phyloP scores from a whole-genome alignment of 2,113 vertebrate species.

The Phylloscopus trochiloides region DNA sequence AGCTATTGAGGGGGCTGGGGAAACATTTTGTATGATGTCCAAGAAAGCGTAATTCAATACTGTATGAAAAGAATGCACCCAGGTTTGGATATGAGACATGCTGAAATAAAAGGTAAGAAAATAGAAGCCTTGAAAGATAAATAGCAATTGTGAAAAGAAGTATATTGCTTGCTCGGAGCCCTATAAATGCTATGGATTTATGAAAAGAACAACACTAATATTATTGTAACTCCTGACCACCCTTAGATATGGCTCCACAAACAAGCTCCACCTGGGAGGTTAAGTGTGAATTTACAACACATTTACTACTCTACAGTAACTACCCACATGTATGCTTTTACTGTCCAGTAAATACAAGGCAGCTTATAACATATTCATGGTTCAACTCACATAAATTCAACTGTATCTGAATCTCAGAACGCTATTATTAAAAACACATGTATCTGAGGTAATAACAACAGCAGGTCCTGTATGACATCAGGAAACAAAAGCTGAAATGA shows the following conservation, averaged over 20 bases:
- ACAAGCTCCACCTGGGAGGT: neutral
- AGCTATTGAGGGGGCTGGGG: fast-evolving
- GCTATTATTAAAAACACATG: conserved; percentile 48
- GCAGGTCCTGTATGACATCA: neutral
- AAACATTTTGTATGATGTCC: neutral
- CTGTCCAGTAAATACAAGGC: neutral
- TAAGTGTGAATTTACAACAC: neutral
- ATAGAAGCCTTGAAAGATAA: neutral
- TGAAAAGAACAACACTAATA: neutral
- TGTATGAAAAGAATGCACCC: neutral
- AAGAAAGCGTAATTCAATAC: neutral
- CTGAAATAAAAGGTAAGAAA: neutral
- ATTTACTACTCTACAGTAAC: neutral
- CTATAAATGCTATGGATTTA: neutral
- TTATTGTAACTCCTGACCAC: neutral
- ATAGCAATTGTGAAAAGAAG: neutral
- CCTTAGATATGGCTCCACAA: neutral
- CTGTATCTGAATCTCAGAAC: conserved; percentile 25
- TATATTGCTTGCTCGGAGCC: neutral
- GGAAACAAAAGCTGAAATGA: conserved; percentile 25
- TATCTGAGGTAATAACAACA: neutral
- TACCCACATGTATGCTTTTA: neutral
- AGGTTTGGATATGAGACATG: neutral
- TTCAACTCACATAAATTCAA: neutral
- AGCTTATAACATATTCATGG: neutral